Base-by-base conservation (phyloP, 2,113 vertebrate genomes). In the Charina bottae region DNA sequence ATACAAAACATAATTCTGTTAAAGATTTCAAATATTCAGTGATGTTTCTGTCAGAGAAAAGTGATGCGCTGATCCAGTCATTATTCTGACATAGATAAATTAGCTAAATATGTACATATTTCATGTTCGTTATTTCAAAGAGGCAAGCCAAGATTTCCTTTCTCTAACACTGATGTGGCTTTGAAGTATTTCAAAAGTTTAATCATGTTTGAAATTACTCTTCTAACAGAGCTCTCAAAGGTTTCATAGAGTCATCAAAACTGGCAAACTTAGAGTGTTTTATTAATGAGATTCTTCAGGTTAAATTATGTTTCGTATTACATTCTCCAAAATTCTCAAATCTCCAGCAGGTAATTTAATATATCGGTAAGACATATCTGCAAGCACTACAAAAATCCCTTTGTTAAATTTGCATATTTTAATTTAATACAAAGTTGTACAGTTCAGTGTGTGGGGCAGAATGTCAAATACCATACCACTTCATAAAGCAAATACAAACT, bases 341-440 rank as follows among this genome's bases (percentile, higher is more conserved):
- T 97, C 95, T 90, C 72, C 88, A 84, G 78, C 88, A 94, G 93
- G n/a, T 93, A 96, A 95, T 96, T 96, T 96, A 95, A 96, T 95
- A 91, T 89, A 93, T 46, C 93, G 93, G 68, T 92, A 92, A 91
- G 3, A 0, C 91, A 92, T 85, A 86, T 58, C 93, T 95, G 24
- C 33, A 94, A 95, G 93, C 87, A 85, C 21, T 94, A 90, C 84
- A 90, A 93, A 94, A 94, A 94, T 92, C 87, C 87, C 92, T 95
- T 94, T 87, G 59, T 60, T 93, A 91, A 90, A 93, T 95, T 89
- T 96, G 6, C 62, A 93, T 92, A 95, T 93, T 91, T 93, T 93
- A 90, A 83, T 68, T 95, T 64, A 91, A 93, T 60, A 60, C 0
- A 49, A 92, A 64, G 19, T 94, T 93, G 90, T 62, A 88, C 19